Base-by-base conservation (phyloP, 2,888 invertebrate species). In the Zaprionus lineosus region DNA sequence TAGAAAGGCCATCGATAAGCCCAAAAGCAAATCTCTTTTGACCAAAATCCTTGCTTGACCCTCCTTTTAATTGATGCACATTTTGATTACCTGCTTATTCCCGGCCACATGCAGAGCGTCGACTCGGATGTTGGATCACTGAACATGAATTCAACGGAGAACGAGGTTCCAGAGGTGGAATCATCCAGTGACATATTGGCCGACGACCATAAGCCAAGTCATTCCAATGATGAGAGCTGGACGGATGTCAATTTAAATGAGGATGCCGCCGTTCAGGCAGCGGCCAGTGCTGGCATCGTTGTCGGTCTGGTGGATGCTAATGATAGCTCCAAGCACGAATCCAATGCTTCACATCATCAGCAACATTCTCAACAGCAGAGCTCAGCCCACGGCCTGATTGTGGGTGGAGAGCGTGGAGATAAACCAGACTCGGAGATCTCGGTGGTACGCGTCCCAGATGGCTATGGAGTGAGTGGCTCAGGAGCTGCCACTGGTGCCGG, bases 211-310 rank as follows among this genome's bases (percentile, higher is more conserved):
- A 94, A 94, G 88, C 93, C 92, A 21, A 92, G 92, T 61, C 92
- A 93, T 29, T 93, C 93, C 66, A 94, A 94, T 72, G 97, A 97
- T 84, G 97, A 97, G 84, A 96, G 95, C 40, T 97, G 97, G 97
- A 97, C 97, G 1, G 97, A 97, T 86, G 97, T 97, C 29, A 97
- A 97, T 89, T 91, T 97, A 41, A 97, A 97, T 86, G 97, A 97
- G 87, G 97, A 96, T 58, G 93, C 93, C 0, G 87, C 88, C 33
- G 87, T 87, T 3, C 86, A 86, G 41, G 75, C 87, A 4, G 66
- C 70, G 2, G 84, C 77, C 11, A 77, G 51, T 7, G 76, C 83
- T 0, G 83, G 76, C 1, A 50, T 83, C 14, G 83, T 82, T 1
- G 76, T 34, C 1, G 83, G 79, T 3, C 66, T 79, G 8, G 76